phyloP scores from a whole-genome alignment of 2,113 vertebrate species.

The Percina caprodes region DNA sequence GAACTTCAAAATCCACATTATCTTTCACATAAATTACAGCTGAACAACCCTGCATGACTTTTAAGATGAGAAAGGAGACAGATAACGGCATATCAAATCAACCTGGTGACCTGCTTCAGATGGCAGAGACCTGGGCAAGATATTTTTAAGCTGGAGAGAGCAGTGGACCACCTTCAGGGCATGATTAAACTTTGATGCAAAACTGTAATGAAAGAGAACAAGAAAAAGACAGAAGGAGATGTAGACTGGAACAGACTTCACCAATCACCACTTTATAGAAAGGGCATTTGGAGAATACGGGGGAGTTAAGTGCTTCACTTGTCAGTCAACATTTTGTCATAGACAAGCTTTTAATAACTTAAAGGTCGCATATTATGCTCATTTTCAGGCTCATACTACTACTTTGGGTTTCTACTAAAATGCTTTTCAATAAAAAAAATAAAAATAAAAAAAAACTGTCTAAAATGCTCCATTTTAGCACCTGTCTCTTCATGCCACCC shows the following conservation, averaged over 20 bases:
- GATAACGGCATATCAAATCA: slow-evolving; percentile 15
- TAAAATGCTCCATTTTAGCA: too few relatives aligned
- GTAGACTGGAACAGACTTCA: background rate
- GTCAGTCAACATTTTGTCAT: background rate
- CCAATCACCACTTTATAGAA: background rate
- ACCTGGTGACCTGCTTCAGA: slow-evolving; percentile 1
- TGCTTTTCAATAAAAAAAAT: too few relatives aligned
- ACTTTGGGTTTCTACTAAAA: too few relatives aligned
- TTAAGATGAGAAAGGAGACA: background rate
- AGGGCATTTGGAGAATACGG: background rate
- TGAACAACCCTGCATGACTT: background rate
- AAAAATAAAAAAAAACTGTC: too few relatives aligned
- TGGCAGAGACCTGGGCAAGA: background rate
- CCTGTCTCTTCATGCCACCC: too few relatives aligned
- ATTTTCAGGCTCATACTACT: too few relatives aligned
- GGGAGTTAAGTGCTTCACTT: background rate
- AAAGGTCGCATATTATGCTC: too few relatives aligned
- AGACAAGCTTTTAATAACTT: background rate
- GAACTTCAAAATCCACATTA: slow-evolving; percentile 11
- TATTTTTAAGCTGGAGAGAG: background rate
- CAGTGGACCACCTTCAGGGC: background rate
- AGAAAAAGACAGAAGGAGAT: background rate
- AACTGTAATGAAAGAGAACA: background rate
- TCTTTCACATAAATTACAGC: background rate
- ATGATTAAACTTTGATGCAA: background rate